Evolutionary conservation across 2,888 invertebrate genomes (phyloP), one percentile per base, ranked within the genome.

Genomic region (Scrobipalpa atriplicella): DNA sequence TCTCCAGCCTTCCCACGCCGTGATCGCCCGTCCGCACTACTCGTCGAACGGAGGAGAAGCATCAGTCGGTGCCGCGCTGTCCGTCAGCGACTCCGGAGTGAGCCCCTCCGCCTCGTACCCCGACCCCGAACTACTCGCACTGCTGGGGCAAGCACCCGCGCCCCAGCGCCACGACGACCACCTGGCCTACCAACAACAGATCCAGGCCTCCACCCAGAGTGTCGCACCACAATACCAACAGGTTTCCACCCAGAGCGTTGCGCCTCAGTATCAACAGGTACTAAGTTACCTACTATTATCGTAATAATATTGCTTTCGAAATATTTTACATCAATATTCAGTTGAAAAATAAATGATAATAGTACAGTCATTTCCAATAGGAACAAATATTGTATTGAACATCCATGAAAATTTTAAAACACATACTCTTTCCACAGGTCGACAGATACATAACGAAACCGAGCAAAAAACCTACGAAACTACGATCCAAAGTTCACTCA

Each of bases 61-160:
- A 0, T 92, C 92, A 5, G 92, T 92, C 0, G 92, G 92, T 8
- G 92, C 92, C 3, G 92, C 92, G 1, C 75, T 92, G 11, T 86
- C 92, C 1, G 92, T 92, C 65, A 90, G 90, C 64, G 92, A 92
- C 68, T 81, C 81, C 10, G 86, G 87, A 29, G 78, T 85, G 1
- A 80, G 72, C 63, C 71, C 82, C 0, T 74, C 78, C 18, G 76
- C 82, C 62, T 66, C 83, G 0, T 87, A 82, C 68, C 87, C 88
- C 58, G 89, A 85, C 43, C 88, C 85, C 43, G 90, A 91, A 13
- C 80, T 92, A 0, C 70, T 92, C 18, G 84, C 90, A 1, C 71
- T 91, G 9, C 75, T 92, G 2, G 83, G 85, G 9, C 87, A 87
- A 63, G 72, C 21, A n/a, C 54, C 21, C 58, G 38, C 58, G 1